These are phyloP conservation scores for Lucilia sericata DNA, from an alignment of 1,140 invertebrate species.

Conservation along the genomic window DNA sequence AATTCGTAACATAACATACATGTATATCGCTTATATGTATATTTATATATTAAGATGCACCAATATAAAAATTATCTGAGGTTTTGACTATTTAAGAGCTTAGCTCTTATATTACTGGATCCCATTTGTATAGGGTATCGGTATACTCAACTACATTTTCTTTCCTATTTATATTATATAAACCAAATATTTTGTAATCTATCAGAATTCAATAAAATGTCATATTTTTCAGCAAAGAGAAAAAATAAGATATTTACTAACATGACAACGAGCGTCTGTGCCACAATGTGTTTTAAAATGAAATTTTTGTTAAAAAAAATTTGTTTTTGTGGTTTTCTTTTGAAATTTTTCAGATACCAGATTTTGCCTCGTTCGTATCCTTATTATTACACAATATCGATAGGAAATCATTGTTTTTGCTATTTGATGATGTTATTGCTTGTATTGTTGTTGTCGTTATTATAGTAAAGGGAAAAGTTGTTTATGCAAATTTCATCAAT, in stretches of 20 bases:
- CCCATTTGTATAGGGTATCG: too few relatives aligned
- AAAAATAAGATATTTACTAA: neutral
- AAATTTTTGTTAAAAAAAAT: neutral
- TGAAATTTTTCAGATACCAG: neutral
- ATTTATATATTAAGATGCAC: too few relatives aligned
- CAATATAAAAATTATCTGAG: too few relatives aligned
- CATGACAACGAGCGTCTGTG: neutral
- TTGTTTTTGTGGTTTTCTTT: neutral
- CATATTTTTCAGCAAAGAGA: neutral
- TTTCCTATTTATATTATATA: too few relatives aligned
- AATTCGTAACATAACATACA: too few relatives aligned
- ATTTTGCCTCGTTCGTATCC: neutral
- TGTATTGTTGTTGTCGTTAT: neutral
- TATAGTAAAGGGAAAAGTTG: neutral
- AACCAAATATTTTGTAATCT: neutral
- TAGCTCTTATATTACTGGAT: too few relatives aligned
- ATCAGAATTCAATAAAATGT: neutral
- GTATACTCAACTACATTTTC: neutral
- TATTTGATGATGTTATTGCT: neutral
- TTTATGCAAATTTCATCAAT: slow-evolving; percentile 38
- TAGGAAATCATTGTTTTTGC: slow-evolving; percentile 8
- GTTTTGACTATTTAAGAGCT: too few relatives aligned
- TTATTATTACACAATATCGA: neutral
- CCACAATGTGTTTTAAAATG: too few relatives aligned
- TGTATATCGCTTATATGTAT: too few relatives aligned